Percentiles rank a stretch among this genome's conserved stretches.
Evolutionary conservation across 2,113 vertebrate species (phyloP).

Genomic region (Nibea albiflora): DNA sequence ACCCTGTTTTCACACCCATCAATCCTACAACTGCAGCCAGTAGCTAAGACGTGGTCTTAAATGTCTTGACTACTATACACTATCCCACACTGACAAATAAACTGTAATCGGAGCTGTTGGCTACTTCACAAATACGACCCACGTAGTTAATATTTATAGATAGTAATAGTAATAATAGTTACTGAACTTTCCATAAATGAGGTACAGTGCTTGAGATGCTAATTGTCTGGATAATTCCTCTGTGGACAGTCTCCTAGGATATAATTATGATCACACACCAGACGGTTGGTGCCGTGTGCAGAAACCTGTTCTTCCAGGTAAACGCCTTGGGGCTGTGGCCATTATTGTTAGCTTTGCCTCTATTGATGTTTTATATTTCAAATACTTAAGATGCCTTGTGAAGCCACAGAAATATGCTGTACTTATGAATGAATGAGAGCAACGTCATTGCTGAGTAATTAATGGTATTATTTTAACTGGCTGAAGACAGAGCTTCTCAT

Average conservation of each 20-base stretch:
- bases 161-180: too few relatives aligned
- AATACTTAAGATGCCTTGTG: too few relatives aligned
- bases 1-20: not conserved
- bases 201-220: too few relatives aligned
- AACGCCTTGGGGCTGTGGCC: not conserved
- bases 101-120: not conserved
- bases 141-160: not conserved
- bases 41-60: not conserved
- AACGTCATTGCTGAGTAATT: not conserved
- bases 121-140: not conserved
- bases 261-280: not conserved
- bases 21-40: not conserved
- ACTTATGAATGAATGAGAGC: not conserved
- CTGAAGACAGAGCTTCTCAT: not conserved
- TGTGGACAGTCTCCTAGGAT: not conserved
- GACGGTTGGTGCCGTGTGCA: not conserved
- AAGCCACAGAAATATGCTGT: not conserved
- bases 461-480: not conserved
- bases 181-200: too few relatives aligned
- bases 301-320: not conserved
- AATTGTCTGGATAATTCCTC: not conserved
- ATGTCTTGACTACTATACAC: not conserved
- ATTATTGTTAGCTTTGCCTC: not conserved
- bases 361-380: too few relatives aligned
- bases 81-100: not conserved